A percentile compares a stretch with the other conserved stretches of the same genome.
Conservation (phyloP, 2,113 vertebrate genomes). For the Melanostigma gelatinosum region DNA sequence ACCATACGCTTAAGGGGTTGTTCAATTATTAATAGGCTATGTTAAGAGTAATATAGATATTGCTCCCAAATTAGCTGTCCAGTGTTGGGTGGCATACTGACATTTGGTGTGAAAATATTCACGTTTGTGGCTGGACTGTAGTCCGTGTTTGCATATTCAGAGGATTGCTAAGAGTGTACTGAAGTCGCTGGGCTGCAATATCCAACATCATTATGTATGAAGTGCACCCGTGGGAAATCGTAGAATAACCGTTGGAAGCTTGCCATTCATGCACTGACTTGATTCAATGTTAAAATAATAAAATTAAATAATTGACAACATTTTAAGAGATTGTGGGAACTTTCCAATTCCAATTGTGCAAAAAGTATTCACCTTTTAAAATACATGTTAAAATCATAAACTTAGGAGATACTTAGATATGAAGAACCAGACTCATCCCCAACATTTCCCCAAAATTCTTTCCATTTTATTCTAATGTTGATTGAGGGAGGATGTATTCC, state of each 20-base stretch:
- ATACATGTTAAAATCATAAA: not conserved
- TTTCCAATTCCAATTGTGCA: constrained; percentile 12
- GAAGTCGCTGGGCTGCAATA: constrained; percentile 48
- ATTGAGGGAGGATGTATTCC: not conserved
- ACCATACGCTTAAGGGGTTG: constrained; percentile 14
- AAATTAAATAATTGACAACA: constrained; percentile 25
- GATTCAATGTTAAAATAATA: not conserved
- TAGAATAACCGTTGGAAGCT: constrained; percentile 37
- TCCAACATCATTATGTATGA: constrained; percentile 55
- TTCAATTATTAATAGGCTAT: constrained; percentile 24
- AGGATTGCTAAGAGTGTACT: constrained; percentile 29
- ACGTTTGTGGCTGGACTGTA: constrained; percentile 37
- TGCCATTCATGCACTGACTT: constrained; percentile 30
- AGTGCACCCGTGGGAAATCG: constrained; percentile 31
- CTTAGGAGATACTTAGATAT: not conserved
- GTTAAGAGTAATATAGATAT: constrained; percentile 29
- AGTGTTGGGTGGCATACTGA: constrained; percentile 22
- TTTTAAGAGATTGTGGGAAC: constrained; percentile 26
- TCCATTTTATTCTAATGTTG: not conserved
- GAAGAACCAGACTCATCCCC: not conserved
- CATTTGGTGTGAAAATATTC: constrained; percentile 51
- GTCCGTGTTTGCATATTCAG: constrained; percentile 46
- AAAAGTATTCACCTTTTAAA: constrained; percentile 13
- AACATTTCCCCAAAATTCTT: constrained; percentile 3
- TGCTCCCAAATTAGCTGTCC: constrained; percentile 38